Conservation (phyloP, 2,888 invertebrate species). For the Xestoiulus laeticollis region DNA sequence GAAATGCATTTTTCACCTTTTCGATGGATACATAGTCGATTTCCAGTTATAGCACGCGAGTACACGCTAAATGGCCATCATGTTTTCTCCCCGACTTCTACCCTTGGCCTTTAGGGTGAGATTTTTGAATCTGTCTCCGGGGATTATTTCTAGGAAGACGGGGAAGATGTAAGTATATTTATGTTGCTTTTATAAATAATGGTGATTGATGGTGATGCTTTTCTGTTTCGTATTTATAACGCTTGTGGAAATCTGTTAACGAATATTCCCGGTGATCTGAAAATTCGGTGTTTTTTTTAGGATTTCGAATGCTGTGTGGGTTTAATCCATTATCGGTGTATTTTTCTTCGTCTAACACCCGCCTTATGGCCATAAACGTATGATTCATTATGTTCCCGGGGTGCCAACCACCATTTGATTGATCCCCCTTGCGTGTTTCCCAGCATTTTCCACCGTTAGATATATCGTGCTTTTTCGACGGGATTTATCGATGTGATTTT, state of each 20-base stretch:
- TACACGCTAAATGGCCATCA: neutral
- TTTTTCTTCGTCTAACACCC: neutral
- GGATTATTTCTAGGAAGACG: neutral
- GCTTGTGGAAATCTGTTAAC: too few relatives aligned
- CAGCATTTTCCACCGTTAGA: slow-evolving; percentile 6
- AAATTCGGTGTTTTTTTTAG: neutral
- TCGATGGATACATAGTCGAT: neutral
- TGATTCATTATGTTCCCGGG: neutral
- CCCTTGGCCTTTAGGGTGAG: neutral
- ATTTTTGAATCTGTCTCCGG: neutral
- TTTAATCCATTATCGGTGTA: neutral
- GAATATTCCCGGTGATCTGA: too few relatives aligned
- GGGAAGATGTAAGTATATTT: neutral
- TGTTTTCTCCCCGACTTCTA: neutral
- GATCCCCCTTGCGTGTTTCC: neutral
- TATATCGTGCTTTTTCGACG: neutral
- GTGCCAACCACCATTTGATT: slow-evolving; percentile 43
- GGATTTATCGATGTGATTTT: neutral
- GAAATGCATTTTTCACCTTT: slow-evolving; percentile 16
- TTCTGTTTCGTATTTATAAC: too few relatives aligned
- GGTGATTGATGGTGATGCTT: neutral
- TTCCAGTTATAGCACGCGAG: neutral
- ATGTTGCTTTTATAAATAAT: neutral
- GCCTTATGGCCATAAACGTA: neutral
- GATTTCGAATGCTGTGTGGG: neutral